phyloP scores from a whole-genome alignment of 2,797 vertebrate genomes.

The Brotula barbata region DNA sequence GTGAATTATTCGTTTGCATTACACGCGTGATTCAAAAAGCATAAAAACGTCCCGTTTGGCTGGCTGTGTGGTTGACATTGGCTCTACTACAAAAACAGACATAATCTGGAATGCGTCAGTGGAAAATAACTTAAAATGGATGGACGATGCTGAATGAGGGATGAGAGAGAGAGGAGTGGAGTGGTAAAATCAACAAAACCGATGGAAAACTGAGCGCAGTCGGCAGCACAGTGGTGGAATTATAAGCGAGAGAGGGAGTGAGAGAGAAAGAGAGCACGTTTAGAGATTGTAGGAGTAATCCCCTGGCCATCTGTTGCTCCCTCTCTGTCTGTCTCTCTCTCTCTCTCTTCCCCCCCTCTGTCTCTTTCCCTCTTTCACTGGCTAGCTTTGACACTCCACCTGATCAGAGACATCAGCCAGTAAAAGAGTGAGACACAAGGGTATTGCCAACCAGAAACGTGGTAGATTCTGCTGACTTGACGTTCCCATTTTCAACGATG shows the following conservation, averaged over 20 bases:
- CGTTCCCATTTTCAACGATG: slow-evolving; percentile 27
- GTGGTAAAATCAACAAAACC: neutral
- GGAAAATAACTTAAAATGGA: neutral
- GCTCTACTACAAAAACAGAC: neutral
- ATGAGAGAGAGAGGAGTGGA: neutral
- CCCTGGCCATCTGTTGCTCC: slow-evolving; percentile 78
- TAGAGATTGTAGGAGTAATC: slow-evolving; percentile 79
- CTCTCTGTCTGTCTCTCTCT: slow-evolving; percentile 25
- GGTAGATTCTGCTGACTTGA: slow-evolving; percentile 52
- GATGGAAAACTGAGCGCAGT: slow-evolving; percentile 19
- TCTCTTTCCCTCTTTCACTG: slow-evolving; percentile 2
- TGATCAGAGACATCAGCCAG: slow-evolving; percentile 35
- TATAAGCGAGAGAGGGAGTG: slow-evolving; percentile 57
- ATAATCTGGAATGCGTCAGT: neutral
- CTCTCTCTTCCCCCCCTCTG: slow-evolving; percentile 12
- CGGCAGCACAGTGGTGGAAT: slow-evolving; percentile 60
- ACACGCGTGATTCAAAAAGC: neutral
- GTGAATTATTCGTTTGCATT: neutral
- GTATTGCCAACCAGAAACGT: slow-evolving; percentile 11
- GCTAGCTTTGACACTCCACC: slow-evolving; percentile 10
- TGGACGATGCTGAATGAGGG: slow-evolving; percentile 1
- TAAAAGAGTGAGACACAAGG: slow-evolving; percentile 36
- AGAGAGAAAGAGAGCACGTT: slow-evolving; percentile 57
- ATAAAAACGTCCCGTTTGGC: neutral
- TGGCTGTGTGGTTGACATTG: neutral